phyloP scores from a whole-genome alignment of 2,888 invertebrate species.

The Ligdia adustata region DNA sequence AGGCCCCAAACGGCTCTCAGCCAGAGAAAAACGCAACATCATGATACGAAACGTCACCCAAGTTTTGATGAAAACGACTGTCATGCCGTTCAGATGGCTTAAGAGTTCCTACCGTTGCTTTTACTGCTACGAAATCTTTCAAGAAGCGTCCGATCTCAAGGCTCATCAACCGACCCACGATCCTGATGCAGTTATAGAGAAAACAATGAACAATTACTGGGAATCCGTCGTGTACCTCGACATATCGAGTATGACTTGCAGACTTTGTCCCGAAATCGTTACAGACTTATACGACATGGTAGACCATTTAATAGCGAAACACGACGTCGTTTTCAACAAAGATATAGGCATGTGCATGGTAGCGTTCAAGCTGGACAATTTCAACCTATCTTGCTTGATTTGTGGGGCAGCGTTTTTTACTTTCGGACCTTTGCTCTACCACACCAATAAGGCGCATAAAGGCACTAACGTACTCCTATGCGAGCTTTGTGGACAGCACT shows the following conservation, averaged over 20 bases:
- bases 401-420: conserved; percentile 70
- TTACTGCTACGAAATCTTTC: conserved; percentile 77
- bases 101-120: conserved; percentile 77
- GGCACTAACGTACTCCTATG: conserved; percentile 70
- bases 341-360: conserved; percentile 72
- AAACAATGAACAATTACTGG: conserved; percentile 75
- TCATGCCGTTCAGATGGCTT: conserved; percentile 76
- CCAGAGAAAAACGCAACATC: conserved; percentile 63
- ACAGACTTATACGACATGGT: conserved; percentile 66
- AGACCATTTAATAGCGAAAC: conserved; percentile 64
- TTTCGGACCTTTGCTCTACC: conserved; percentile 69
- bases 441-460: conserved; percentile 76
- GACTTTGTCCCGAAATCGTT: conserved; percentile 57
- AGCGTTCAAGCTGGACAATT: conserved; percentile 69
- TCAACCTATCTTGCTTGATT: conserved; percentile 61
- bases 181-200: conserved; percentile 58
- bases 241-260: conserved; percentile 62
- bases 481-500: conserved; percentile 73
- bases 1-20: conserved; percentile 37
- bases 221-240: conserved; percentile 72
- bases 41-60: conserved; percentile 70
- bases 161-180: conserved; percentile 59
- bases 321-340: conserved; percentile 64
- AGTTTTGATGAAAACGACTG: conserved; percentile 63
- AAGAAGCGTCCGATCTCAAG: conserved; percentile 67